These are phyloP conservation scores for Liasis olivaceus DNA, from an alignment of 2,797 vertebrate genomes.

Conservation along the genomic window DNA sequence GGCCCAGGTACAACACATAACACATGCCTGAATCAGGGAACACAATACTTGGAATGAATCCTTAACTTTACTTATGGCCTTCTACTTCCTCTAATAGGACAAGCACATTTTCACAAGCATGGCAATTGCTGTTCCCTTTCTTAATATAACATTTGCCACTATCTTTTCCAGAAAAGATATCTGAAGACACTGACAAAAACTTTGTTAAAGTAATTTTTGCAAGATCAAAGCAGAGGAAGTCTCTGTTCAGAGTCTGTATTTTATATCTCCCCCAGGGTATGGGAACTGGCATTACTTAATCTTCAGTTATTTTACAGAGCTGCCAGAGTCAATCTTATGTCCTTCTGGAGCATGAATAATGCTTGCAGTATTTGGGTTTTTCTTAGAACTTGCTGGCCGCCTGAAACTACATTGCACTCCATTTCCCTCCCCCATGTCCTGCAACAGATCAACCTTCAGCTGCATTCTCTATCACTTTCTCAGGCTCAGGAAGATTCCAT, in stretches of 20 bases:
- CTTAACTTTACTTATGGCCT: slow-evolving; percentile 30
- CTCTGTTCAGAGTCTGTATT: not conserved
- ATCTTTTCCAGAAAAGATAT: slow-evolving; percentile 9
- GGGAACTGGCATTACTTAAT: not conserved
- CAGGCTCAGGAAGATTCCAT: not conserved
- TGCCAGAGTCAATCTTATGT: slow-evolving; percentile 27
- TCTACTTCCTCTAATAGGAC: not conserved
- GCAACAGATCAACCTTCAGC: not conserved
- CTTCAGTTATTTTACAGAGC: not conserved
- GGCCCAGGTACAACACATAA: slow-evolving; percentile 11
- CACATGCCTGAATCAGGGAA: slow-evolving; percentile 7
- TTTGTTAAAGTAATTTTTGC: slow-evolving; percentile 22
- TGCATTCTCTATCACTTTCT: not conserved
- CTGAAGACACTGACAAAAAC: slow-evolving; percentile 25
- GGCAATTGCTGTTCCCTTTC: slow-evolving; percentile 5
- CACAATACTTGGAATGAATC: not conserved
- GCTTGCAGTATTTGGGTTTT: not conserved
- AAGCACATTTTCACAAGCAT: slow-evolving; percentile 9
- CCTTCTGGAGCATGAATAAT: slow-evolving; percentile 5
- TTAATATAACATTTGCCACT: not conserved
- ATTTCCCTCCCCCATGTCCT: not conserved
- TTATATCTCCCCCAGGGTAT: not conserved
- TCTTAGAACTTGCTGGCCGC: slow-evolving; percentile 1
- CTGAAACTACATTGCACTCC: not conserved
- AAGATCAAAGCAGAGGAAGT: not conserved